Conservation (phyloP, 2,797 vertebrate genomes). For the Silurus aristotelis region DNA sequence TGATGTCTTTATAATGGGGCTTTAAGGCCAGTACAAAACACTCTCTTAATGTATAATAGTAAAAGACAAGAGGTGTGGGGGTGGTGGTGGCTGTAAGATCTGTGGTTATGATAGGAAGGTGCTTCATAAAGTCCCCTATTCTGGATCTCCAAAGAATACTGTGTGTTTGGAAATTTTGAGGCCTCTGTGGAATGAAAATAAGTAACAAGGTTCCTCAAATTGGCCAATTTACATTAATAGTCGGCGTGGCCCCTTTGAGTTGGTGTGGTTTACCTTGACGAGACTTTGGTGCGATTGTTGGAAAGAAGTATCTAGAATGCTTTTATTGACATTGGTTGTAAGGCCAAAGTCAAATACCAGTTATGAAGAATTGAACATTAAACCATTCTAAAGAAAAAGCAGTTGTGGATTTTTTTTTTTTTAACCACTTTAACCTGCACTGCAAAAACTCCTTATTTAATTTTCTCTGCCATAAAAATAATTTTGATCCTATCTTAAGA, state of each 20-base stretch:
- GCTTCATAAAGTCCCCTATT: not conserved
- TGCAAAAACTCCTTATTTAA: no score
- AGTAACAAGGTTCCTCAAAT: conserved; percentile 67
- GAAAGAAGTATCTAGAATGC: conserved; percentile 12
- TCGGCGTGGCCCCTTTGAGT: not conserved
- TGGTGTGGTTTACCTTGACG: not conserved
- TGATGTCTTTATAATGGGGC: not conserved
- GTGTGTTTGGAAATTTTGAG: conserved; percentile 1
- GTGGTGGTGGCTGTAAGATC: not conserved
- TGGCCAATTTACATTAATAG: conserved; percentile 67
- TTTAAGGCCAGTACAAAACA: not conserved
- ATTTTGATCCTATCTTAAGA: no score
- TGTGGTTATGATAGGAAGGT: not conserved
- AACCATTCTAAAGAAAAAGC: not conserved
- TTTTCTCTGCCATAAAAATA: no score
- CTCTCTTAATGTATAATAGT: no score
- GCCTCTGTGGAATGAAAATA: conserved; percentile 62
- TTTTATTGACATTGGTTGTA: conserved; percentile 1
- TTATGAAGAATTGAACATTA: not conserved
- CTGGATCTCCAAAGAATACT: not conserved
- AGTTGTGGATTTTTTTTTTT: no score
- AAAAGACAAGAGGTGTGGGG: not conserved
- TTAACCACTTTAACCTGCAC: no score
- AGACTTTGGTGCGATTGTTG: conserved; percentile 14
- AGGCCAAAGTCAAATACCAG: not conserved